Evolutionary conservation across 2,797 vertebrate genomes (phyloP).

Genomic region (Pseudopleuronectes americanus): DNA sequence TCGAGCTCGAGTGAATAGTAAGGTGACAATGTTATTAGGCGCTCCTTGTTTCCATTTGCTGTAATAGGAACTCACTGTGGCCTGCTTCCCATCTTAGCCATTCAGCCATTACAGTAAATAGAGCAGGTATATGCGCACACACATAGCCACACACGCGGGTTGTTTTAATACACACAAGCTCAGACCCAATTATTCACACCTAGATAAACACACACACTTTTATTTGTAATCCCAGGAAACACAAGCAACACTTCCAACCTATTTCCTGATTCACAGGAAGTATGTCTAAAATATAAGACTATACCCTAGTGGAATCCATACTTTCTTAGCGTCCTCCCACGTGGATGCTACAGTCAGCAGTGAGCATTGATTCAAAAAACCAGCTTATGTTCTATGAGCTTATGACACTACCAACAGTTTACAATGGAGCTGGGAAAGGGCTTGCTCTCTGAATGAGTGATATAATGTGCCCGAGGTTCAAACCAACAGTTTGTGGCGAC

Average conservation of each 20-base stretch:
- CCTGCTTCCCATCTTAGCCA: conserved; percentile 6
- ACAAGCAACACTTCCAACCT: neutral
- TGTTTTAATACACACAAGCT: neutral
- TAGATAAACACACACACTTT: neutral
- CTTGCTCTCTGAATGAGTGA: neutral
- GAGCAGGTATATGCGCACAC: neutral
- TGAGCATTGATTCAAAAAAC: too few relatives aligned
- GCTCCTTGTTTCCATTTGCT: conserved; percentile 31
- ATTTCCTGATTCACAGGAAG: neutral
- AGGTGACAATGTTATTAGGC: conserved; percentile 24
- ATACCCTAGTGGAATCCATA: neutral
- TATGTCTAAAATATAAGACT: neutral
- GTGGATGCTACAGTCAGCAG: too few relatives aligned
- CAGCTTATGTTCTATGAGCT: too few relatives aligned
- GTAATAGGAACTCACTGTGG: conserved; percentile 9
- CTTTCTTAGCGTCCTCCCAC: too few relatives aligned
- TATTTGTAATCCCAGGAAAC: neutral
- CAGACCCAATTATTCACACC: neutral
- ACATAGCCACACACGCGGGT: neutral
- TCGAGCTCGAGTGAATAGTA: conserved; percentile 8
- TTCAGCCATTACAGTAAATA: conserved; percentile 7
- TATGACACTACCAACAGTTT: neutral
- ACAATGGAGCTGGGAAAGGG: neutral
- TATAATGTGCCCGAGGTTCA: neutral
- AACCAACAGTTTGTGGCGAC: too few relatives aligned